Evolutionary conservation across 2,888 invertebrate genomes (phyloP), one percentile per base, ranked within the genome.

Genomic region (Masnerella sp.): DNA sequence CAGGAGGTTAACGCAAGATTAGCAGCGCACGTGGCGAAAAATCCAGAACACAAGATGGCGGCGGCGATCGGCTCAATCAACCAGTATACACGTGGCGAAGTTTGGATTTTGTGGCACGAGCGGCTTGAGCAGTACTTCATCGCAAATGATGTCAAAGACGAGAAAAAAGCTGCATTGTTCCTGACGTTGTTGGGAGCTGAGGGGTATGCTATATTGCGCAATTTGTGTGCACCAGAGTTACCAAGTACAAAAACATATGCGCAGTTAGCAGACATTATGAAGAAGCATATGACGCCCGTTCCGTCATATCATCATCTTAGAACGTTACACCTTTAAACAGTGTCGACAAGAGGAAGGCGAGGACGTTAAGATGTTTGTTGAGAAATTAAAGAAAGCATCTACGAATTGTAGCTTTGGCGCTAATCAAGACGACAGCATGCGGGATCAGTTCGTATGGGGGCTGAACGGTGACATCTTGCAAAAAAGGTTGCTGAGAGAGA

Each of bases 381-480:
- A 78, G 75, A 58, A 81, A 75, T 61, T 83, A 77, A 80, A 82
- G 79, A 81, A 77, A 76, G 56, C 58, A 12, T 71, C 75, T 0
- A 43, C 45, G 0, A 43, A 52, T n/a, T 77, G 77, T 9, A 58
- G 56, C 15, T 79, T 77, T 45, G 76, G 76, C 8, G 32, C 8
- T 1, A 51, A 30, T 4, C 61, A 51, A 8, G 30, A 30, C 5
- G 40, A 62, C 42, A 51, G 20, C 15, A 30, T 62, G 28, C 18
- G 61, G 9, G 59, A 59, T 4, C 59, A 59, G 12, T 59, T 59
- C n/a, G 59, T 59, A 0, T 58, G 43, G 43, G 43, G 58, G 5
- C 32, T 58, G 1, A 12, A n/a, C 14, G 22, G 2, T 5, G 43
- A 34, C 2, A n/a, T 22, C 5, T 9, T 45, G 3, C 43, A 34